phyloP scores from a whole-genome alignment of 2,797 vertebrate genomes.

The Pangasius mekongensis region DNA sequence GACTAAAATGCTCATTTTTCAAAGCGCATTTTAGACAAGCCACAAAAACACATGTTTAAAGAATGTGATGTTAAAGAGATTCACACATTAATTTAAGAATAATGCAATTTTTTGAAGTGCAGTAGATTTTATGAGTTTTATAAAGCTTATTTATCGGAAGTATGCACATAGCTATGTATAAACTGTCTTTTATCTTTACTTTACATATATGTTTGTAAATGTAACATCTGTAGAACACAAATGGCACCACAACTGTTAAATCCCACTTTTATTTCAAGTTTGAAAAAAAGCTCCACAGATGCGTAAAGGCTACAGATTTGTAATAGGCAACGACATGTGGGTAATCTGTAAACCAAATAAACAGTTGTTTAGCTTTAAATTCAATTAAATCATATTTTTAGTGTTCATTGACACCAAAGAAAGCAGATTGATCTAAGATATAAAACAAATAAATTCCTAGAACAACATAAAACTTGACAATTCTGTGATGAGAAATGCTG shows the following conservation, averaged over 20 bases:
- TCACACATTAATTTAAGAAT: not conserved
- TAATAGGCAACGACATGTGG: not conserved
- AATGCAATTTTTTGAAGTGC: not conserved
- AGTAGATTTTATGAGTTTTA: not conserved
- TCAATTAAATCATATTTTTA: not conserved
- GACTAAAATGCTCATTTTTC: not conserved
- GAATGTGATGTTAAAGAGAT: not conserved
- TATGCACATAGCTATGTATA: not conserved
- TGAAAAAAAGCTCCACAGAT: not conserved
- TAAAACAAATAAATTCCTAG: slow-evolving; percentile 42
- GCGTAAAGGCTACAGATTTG: not conserved
- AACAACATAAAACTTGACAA: slow-evolving; percentile 66
- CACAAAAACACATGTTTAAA: not conserved
- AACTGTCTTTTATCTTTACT: not conserved
- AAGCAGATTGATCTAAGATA: not conserved
- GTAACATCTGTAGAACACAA: not conserved
- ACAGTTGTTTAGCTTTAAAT: not conserved
- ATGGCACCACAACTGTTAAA: not conserved
- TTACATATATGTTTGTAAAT: not conserved
- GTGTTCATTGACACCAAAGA: not conserved
- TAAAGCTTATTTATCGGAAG: not conserved
- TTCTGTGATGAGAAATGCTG: slow-evolving; percentile 66
- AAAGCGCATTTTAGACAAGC: not conserved
- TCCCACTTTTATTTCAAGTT: not conserved
- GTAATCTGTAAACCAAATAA: not conserved